phyloP scores from a whole-genome alignment of 1,140 invertebrate species.

The Rhyacophila brunnea region DNA sequence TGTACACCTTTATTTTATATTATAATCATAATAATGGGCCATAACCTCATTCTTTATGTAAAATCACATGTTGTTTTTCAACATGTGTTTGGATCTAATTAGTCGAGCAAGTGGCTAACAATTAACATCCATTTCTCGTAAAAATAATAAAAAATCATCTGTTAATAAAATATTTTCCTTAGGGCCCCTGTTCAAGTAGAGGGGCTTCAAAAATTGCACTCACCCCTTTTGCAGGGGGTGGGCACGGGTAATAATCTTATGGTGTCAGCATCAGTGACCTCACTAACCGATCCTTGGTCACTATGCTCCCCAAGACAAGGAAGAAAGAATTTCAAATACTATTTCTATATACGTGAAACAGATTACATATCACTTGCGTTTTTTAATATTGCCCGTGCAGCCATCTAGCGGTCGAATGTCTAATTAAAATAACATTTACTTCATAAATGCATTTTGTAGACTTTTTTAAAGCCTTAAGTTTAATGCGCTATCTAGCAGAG shows the following conservation, averaged over 20 bases:
- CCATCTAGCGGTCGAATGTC: not conserved
- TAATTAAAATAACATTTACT: too few species aligned
- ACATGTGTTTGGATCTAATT: too few species aligned
- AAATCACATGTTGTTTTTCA: too few species aligned
- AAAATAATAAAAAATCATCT: too few species aligned
- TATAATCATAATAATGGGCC: too few species aligned
- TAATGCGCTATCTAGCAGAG: too few species aligned
- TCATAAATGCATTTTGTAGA: too few species aligned
- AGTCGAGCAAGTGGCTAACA: too few species aligned
- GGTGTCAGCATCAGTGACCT: conserved; percentile 68
- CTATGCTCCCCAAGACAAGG: conserved; percentile 71
- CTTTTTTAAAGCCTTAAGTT: too few species aligned
- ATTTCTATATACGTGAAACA: conserved; percentile 17
- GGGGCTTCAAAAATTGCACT: conserved; percentile 67
- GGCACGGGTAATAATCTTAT: conserved; percentile 55
- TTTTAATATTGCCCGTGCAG: not conserved
- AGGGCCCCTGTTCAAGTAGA: conserved; percentile 62
- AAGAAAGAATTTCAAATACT: conserved; percentile 34
- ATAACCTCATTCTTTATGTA: too few species aligned
- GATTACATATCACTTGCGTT: not conserved
- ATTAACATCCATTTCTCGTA: too few species aligned
- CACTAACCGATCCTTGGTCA: conserved; percentile 68
- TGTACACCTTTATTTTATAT: too few species aligned
- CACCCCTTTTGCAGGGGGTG: conserved; percentile 46
- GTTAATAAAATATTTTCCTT: not conserved